Evolutionary conservation across 1,140 invertebrate genomes (phyloP).

Genomic region (Atta cephalotes): DNA sequence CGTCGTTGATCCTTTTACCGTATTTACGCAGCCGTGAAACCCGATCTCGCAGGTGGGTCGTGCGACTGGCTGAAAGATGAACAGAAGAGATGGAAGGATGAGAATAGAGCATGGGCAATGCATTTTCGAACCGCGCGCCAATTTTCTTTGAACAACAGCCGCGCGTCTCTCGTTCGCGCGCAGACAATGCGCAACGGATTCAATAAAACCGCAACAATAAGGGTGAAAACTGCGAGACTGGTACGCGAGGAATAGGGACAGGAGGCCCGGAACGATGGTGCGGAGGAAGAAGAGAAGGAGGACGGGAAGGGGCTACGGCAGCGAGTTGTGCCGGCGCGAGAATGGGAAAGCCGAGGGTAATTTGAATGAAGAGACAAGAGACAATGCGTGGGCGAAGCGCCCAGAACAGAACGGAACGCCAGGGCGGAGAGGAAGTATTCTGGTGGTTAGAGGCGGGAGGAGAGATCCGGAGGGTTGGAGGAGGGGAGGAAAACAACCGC

Average conservation of each 20-base stretch:
- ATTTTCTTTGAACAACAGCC: conserved; percentile 82
- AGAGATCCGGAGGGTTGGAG: conserved; percentile 55
- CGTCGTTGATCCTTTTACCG: conserved; percentile 64
- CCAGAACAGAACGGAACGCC: conserved; percentile 67
- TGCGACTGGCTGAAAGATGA: conserved; percentile 64
- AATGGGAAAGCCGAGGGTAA: conserved; percentile 83
- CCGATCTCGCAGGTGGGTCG: conserved; percentile 59
- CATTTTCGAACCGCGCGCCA: conserved; percentile 78
- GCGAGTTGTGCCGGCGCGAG: conserved; percentile 77
- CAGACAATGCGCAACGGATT: conserved; percentile 84
- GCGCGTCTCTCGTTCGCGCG: conserved; percentile 79
- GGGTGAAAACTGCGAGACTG: conserved; percentile 77
- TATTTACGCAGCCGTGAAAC: conserved; percentile 71
- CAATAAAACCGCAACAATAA: conserved; percentile 86
- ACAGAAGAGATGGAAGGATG: conserved; percentile 37
- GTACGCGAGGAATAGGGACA: conserved; percentile 50
- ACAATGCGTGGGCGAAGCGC: conserved; percentile 83
- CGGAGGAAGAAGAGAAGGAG: conserved; percentile 17
- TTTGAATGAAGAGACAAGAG: conserved; percentile 86
- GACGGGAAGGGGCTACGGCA: conserved; percentile 41
- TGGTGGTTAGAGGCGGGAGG: conserved; percentile 14
- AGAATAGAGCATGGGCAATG: conserved; percentile 20
- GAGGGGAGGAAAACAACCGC: conserved; percentile 83
- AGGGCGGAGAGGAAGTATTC: conserved; percentile 57
- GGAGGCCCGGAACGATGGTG: conserved; percentile 54